A percentile compares a stretch with the other conserved stretches of the same genome.
These are phyloP conservation scores for Hirundo rustica DNA, from an alignment of 2,797 vertebrate genomes.

Conservation along the genomic window DNA sequence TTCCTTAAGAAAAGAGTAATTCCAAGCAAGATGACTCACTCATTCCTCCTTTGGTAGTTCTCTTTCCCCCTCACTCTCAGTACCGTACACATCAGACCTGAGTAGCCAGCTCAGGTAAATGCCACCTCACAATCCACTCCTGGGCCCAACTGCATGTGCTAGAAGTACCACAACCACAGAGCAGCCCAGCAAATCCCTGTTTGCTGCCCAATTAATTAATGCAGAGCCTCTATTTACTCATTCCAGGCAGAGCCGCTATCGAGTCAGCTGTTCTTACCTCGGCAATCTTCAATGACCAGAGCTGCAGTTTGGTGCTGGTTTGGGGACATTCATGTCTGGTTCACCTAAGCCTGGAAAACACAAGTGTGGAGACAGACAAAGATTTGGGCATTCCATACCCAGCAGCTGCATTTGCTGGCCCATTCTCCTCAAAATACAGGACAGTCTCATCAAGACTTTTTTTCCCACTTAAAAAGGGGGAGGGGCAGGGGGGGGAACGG, in stretches of 20 bases:
- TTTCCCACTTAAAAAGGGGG: neutral
- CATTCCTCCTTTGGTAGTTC: neutral
- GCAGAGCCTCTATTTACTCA: neutral
- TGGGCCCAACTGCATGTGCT: rapidly evolving
- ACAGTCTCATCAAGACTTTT: neutral
- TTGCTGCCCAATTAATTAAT: neutral
- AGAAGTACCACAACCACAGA: neutral
- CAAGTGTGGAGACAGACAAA: neutral
- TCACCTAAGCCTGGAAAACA: neutral
- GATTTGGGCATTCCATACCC: neutral
- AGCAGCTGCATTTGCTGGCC: neutral
- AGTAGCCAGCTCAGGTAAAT: neutral
- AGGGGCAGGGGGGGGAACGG: rapidly evolving
- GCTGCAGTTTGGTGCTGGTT: neutral
- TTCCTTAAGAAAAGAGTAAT: neutral
- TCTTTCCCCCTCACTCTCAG: neutral
- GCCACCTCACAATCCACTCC: neutral
- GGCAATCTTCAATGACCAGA: neutral
- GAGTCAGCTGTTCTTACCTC: neutral
- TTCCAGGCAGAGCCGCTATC: neutral
- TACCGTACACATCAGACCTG: rapidly evolving
- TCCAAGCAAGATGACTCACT: neutral
- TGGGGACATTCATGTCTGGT: neutral
- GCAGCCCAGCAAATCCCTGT: neutral
- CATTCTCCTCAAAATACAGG: neutral